Evolutionary conservation across 2,113 vertebrate species (phyloP).

Genomic region (Lepidothrix coronata): DNA sequence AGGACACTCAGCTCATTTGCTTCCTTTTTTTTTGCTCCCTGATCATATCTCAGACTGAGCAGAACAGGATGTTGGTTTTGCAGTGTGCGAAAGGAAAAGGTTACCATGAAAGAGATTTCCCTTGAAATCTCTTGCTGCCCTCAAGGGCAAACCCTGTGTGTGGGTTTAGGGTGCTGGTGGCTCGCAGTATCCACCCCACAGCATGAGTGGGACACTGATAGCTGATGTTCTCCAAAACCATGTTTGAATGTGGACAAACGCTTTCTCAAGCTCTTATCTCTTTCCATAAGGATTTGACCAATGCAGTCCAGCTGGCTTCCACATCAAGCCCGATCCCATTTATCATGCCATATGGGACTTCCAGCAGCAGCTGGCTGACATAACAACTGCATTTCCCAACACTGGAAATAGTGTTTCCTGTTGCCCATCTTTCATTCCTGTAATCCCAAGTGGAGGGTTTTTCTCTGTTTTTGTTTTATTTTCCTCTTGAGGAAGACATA

Average conservation of each 20-base stretch:
- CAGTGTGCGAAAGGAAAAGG: neutral
- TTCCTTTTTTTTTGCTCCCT: neutral
- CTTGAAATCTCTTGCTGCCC: neutral
- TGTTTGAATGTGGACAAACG: fast-evolving
- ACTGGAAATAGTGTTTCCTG: neutral
- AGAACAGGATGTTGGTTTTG: neutral
- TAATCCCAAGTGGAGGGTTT: neutral
- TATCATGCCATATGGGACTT: constrained; percentile 8
- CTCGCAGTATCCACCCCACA: neutral
- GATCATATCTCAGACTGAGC: neutral
- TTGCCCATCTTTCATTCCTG: constrained; percentile 23
- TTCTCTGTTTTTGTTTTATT: neutral
- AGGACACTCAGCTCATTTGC: neutral
- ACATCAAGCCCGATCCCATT: neutral
- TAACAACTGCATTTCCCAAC: constrained; percentile 47
- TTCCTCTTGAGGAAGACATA: constrained; percentile 5
- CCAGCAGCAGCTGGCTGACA: constrained; percentile 31
- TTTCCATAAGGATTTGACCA: neutral
- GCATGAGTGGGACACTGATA: neutral
- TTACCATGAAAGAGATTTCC: neutral
- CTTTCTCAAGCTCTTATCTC: neutral
- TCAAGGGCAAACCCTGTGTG: neutral
- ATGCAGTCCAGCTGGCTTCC: neutral
- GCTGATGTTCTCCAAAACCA: neutral
- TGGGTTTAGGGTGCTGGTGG: neutral